These are phyloP conservation scores for Bursaphelenchus mucronatus DNA, from an alignment of 1,140 invertebrate species.

Conservation along the genomic window DNA sequence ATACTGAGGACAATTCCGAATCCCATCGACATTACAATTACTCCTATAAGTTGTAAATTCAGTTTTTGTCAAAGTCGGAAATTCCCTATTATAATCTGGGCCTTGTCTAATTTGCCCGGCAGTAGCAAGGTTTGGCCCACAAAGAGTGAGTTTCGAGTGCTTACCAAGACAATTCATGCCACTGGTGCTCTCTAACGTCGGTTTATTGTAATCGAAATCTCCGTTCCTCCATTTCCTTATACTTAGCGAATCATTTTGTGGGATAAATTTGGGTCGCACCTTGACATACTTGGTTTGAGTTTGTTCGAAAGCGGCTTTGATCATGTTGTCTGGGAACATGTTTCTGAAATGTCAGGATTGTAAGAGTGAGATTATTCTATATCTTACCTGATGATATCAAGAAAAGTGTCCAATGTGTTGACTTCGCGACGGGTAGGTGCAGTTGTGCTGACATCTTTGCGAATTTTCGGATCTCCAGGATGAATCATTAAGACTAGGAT, in stretches of 20 bases:
- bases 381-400: conserved; percentile 74
- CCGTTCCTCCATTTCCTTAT: conserved; percentile 38
- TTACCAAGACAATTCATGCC: conserved; percentile 64
- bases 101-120: not conserved
- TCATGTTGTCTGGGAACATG: conserved; percentile 60
- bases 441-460: conserved; percentile 50
- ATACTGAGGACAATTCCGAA: conserved; percentile 65
- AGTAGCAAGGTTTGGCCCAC: not conserved
- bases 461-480: conserved; percentile 37
- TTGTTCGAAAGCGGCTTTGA: conserved; percentile 60
- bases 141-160: conserved; percentile 4
- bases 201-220: conserved; percentile 45
- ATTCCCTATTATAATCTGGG: too few relatives aligned
- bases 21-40: conserved; percentile 65
- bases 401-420: conserved; percentile 80
- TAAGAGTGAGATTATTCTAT: not conserved
- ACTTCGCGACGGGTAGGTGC: conserved; percentile 66
- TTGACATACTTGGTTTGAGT: conserved; percentile 47
- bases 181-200: conserved; percentile 58
- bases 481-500: conserved; percentile 39
- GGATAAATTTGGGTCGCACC: conserved; percentile 31
- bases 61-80: conserved; percentile 13
- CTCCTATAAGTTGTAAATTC: conserved; percentile 61
- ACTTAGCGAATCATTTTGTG: conserved; percentile 38
- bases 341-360: conserved; percentile 41